phyloP scores from a whole-genome alignment of 2,888 invertebrate genomes.

The Tinea pellionella region DNA sequence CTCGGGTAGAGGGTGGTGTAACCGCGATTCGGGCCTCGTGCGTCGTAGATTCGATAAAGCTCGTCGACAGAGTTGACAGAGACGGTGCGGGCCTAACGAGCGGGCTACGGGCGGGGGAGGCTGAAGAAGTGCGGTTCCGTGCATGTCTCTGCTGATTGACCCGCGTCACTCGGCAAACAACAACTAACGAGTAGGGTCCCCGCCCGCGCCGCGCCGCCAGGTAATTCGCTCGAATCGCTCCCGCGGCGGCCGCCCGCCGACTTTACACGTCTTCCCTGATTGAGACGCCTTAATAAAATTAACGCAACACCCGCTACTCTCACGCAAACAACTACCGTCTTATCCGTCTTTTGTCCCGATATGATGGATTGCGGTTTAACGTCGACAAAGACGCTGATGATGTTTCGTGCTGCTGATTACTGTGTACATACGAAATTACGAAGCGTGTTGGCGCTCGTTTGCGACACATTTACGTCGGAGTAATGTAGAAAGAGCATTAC shows the following conservation, averaged over 20 bases:
- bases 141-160: conserved; percentile 71
- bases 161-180: conserved; percentile 70
- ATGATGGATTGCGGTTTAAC: conserved; percentile 64
- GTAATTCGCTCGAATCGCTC: conserved; percentile 43
- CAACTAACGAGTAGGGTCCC: conserved; percentile 65
- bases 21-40: conserved; percentile 60
- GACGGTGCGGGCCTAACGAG: conserved; percentile 63
- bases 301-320: conserved; percentile 52
- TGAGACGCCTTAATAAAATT: conserved; percentile 68
- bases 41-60: conserved; percentile 70
- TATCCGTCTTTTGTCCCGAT: conserved; percentile 59
- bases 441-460: background rate
- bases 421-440: conserved; percentile 48
- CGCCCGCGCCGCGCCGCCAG: conserved; percentile 46
- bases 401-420: conserved; percentile 56
- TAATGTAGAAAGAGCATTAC: background rate
- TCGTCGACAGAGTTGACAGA: conserved; percentile 54
- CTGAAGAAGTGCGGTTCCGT: conserved; percentile 69
- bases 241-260: conserved; percentile 42
- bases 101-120: conserved; percentile 34
- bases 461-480: background rate
- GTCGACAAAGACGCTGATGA: conserved; percentile 52
- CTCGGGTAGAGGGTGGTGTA: conserved; percentile 59
- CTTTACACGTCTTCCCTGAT: conserved; percentile 53
- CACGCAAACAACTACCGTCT: conserved; percentile 56